These are phyloP conservation scores for Coturnix japonica DNA, from an alignment of 2,113 vertebrate species.

Conservation along the genomic window DNA sequence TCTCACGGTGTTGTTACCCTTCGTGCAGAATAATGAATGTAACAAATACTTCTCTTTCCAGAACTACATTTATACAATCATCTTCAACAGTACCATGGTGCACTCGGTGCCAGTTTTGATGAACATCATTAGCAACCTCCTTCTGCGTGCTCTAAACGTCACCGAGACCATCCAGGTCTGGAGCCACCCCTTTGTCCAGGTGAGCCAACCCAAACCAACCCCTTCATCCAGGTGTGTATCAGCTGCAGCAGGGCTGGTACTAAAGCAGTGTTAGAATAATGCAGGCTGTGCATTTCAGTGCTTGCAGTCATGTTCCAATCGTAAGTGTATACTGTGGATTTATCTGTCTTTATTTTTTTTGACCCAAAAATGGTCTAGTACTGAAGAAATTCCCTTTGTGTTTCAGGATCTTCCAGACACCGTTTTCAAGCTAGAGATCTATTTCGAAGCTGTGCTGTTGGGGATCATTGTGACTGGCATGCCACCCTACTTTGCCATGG, in stretches of 20 bases:
- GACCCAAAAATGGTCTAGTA: accelerated
- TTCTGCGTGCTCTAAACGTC: constrained; percentile 84
- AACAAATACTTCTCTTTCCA: constrained; percentile 40
- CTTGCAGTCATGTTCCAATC: accelerated
- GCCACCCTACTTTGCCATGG: constrained; percentile 96
- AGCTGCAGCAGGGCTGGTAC: neutral
- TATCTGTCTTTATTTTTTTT: accelerated
- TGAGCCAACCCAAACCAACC: constrained; percentile 37
- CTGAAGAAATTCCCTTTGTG: neutral
- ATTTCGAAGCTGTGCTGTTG: constrained; percentile 86
- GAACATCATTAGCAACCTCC: constrained; percentile 91
- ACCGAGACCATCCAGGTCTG: constrained; percentile 88
- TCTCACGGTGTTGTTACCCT: neutral
- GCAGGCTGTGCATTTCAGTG: accelerated
- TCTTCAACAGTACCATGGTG: constrained; percentile 93
- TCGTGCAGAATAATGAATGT: neutral
- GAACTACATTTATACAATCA: constrained; percentile 83
- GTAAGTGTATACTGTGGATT: too few relatives aligned
- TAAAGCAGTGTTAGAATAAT: neutral
- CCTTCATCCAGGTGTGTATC: neutral
- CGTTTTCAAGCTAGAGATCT: constrained; percentile 78
- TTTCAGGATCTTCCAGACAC: constrained; percentile 80
- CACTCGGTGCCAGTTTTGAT: constrained; percentile 92
- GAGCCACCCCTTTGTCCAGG: constrained; percentile 89
- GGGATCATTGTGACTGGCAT: constrained; percentile 92